Evolutionary conservation across 2,888 invertebrate genomes (phyloP), one percentile per base, ranked within the genome.

Genomic region (Timema cristinae): DNA sequence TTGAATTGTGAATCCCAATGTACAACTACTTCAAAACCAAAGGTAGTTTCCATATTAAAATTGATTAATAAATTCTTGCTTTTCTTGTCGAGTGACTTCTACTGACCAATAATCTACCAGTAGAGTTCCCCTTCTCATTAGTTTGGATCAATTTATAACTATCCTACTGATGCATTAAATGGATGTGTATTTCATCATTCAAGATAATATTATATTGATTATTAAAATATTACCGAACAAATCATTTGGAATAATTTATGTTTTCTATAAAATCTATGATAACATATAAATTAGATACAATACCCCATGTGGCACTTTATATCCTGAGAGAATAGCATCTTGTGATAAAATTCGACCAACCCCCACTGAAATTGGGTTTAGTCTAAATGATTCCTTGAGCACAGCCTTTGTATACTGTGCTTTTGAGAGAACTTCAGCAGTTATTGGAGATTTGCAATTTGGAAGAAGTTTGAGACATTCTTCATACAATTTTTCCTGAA

Each of bases 321-420:
- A 94, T 54, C 89, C 91, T 73, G 89, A 89, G 67, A 95, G 85
- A 50, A 89, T 81, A 2, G 89, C 84, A 79, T 94, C 90, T 68
- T 86, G 86, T 75, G 89, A 89, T 52, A 93, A 81, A 67, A 91
- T 84, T 51, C 95, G 84, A 0, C 95, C 95, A 69, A 94, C 86
- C 7, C 95, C 95, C 71, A 95, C 85, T 0, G 95, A 90, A 50
- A 95, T 89, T 0, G 95, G 95, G 82, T 92, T 90, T 67, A 95
- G 79, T 74, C 95, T 85, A 49, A 94, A 85, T 6, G 90, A 89
- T 82, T 97, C 97, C 80, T 95, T 97, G 1, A 97, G 82, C 76
- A 91, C 90, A 61, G 93, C 91, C 79, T 91, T 90, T 0, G 92
- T 84, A 79, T 93, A 96, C 0, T 84, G 81, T 13, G 94, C 90